A percentile compares a stretch with the other conserved stretches of the same genome.
Conservation (phyloP, 2,888 invertebrate genomes). For the Aquatica leii region DNA sequence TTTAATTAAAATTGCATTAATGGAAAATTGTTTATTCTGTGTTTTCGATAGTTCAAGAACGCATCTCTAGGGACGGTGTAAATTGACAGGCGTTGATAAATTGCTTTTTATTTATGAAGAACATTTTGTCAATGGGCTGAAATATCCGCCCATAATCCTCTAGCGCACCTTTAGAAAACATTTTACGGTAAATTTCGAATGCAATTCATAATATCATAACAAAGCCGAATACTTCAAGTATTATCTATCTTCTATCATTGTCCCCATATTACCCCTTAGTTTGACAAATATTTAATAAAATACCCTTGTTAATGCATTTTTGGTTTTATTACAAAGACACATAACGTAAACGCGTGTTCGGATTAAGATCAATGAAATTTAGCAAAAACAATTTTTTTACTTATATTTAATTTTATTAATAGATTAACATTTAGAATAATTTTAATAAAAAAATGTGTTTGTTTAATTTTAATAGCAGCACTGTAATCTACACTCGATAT, state of each 20-base stretch:
- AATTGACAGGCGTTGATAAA: conserved; percentile 36
- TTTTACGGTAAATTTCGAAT: conserved; percentile 33
- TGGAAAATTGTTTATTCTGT: conserved; percentile 3
- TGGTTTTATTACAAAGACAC: not conserved
- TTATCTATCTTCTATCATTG: conserved; percentile 28
- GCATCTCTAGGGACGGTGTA: conserved; percentile 25
- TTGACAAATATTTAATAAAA: conserved; percentile 29
- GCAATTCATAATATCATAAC: conserved; percentile 35
- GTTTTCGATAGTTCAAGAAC: conserved; percentile 8
- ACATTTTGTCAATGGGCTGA: conserved; percentile 35
- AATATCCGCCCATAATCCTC: conserved; percentile 34
- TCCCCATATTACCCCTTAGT: conserved; percentile 13
- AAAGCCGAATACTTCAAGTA: conserved; percentile 31
- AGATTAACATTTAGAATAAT: too few species aligned
- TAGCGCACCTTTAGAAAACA: conserved; percentile 32
- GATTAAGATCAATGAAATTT: too few species aligned
- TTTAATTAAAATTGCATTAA: not conserved
- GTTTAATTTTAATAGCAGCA: too few species aligned
- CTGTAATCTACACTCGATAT: too few species aligned
- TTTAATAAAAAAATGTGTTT: too few species aligned
- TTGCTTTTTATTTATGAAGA: conserved; percentile 33
- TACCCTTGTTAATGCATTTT: conserved; percentile 8
- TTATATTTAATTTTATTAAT: too few species aligned
- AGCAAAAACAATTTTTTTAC: too few species aligned
- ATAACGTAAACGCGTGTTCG: too few species aligned